Evolutionary conservation across 2,797 vertebrate genomes (phyloP).

Genomic region (Fundulus diaphanus): DNA sequence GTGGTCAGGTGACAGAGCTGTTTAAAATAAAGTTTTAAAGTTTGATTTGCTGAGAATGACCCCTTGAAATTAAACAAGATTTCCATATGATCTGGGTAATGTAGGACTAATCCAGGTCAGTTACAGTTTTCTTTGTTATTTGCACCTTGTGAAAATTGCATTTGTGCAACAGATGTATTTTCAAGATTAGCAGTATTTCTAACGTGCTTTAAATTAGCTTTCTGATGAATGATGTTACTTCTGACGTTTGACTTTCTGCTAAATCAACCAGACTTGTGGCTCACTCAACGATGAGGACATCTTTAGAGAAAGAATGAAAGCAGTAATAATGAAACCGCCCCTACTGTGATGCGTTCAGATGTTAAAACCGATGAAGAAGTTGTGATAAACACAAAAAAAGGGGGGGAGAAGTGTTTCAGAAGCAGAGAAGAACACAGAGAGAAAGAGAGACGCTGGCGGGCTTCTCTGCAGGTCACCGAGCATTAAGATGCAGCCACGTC

Average conservation of each 20-base stretch:
- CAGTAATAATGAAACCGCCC: conserved; percentile 7
- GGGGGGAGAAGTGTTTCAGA: not conserved
- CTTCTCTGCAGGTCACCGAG: conserved; percentile 72
- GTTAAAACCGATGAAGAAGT: conserved; percentile 4
- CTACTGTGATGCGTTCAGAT: conserved; percentile 3
- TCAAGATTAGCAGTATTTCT: not conserved
- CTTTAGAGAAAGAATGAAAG: conserved; percentile 9
- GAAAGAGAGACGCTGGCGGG: conserved; percentile 56
- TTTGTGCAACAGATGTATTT: not conserved
- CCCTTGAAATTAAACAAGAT: not conserved
- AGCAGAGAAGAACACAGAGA: not conserved
- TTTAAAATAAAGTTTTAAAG: not conserved
- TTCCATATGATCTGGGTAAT: conserved; percentile 7
- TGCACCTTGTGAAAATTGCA: not conserved
- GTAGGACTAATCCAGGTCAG: not conserved
- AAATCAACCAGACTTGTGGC: not conserved
- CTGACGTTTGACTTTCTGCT: not conserved
- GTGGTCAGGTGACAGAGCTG: conserved; percentile 15
- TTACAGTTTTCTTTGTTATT: too few relatives aligned
- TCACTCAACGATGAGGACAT: not conserved
- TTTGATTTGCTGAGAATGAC: not conserved
- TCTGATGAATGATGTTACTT: not conserved
- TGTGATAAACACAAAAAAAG: not conserved
- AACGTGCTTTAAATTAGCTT: not conserved
- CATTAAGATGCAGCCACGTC: conserved; percentile 63